These are phyloP conservation scores for Lasioglossum vierecki DNA, from an alignment of 2,888 invertebrate genomes.

Conservation along the genomic window DNA sequence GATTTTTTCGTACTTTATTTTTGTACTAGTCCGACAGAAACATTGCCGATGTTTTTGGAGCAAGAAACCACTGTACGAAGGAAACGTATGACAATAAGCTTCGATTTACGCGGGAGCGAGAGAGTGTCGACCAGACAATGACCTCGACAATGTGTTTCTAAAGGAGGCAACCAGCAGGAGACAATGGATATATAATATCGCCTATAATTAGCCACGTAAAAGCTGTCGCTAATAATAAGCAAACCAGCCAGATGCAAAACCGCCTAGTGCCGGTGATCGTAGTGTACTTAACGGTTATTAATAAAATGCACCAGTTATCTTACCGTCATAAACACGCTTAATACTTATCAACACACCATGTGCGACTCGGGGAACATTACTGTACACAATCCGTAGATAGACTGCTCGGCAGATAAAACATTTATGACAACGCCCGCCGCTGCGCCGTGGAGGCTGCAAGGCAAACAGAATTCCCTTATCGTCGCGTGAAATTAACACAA, in stretches of 20 bases:
- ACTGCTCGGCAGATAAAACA: constrained; percentile 50
- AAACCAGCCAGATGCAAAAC: constrained; percentile 63
- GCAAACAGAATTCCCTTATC: constrained; percentile 52
- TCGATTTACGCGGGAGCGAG: constrained; percentile 30
- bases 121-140: constrained; percentile 61
- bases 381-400: constrained; percentile 59
- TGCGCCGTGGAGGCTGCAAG: constrained; percentile 43
- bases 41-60: background rate
- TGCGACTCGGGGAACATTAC: constrained; percentile 56
- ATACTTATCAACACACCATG: constrained; percentile 68
- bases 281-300: constrained; percentile 69
- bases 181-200: constrained; percentile 69
- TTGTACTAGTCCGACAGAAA: too few species aligned
- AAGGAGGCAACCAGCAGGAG: constrained; percentile 54
- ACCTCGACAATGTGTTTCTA: constrained; percentile 59
- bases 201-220: constrained; percentile 70
- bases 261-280: constrained; percentile 63
- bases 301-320: constrained; percentile 68
- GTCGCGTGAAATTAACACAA: constrained; percentile 35
- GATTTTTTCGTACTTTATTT: too few species aligned
- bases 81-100: constrained; percentile 16
- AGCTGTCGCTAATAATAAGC: constrained; percentile 69
- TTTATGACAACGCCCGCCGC: constrained; percentile 40
- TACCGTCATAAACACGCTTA: constrained; percentile 57
- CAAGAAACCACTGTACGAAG: background rate